Percentiles rank a stretch among this genome's conserved stretches.
phyloP scores from a whole-genome alignment of 2,113 vertebrate species.

The Scytalopus superciliaris region DNA sequence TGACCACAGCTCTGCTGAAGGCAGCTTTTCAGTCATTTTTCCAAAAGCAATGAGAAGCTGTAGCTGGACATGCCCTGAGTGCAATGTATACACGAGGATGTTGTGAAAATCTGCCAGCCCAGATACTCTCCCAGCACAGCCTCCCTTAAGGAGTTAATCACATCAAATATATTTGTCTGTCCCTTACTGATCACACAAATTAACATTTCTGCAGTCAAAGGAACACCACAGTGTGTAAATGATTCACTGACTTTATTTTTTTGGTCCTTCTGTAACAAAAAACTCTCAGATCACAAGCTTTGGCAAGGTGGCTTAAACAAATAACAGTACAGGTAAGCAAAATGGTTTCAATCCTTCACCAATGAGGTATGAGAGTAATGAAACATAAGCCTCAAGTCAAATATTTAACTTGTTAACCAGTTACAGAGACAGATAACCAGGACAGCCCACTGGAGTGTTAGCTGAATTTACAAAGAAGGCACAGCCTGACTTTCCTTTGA shows the following conservation, averaged over 20 bases:
- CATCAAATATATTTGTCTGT: not conserved
- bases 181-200: not conserved
- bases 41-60: not conserved
- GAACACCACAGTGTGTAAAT: not conserved
- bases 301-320: not conserved
- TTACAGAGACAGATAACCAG: not conserved
- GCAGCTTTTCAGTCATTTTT: not conserved
- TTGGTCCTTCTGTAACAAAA: not conserved
- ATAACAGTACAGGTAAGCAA: not conserved
- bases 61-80: not conserved
- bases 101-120: not conserved
- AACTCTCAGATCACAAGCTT: not conserved
- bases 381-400: not conserved
- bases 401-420: not conserved
- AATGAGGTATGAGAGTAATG: not conserved
- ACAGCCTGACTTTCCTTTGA: not conserved
- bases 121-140: not conserved
- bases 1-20: not conserved
- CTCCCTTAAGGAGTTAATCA: not conserved
- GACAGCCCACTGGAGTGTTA: not conserved
- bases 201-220: not conserved
- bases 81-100: fast-evolving
- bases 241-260: not conserved
- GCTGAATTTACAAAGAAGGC: not conserved
- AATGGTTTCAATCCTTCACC: not conserved